Evolutionary conservation across 1,140 invertebrate genomes (phyloP), one percentile per base, ranked within the genome.

Genomic region (Drosophila lowei): DNA sequence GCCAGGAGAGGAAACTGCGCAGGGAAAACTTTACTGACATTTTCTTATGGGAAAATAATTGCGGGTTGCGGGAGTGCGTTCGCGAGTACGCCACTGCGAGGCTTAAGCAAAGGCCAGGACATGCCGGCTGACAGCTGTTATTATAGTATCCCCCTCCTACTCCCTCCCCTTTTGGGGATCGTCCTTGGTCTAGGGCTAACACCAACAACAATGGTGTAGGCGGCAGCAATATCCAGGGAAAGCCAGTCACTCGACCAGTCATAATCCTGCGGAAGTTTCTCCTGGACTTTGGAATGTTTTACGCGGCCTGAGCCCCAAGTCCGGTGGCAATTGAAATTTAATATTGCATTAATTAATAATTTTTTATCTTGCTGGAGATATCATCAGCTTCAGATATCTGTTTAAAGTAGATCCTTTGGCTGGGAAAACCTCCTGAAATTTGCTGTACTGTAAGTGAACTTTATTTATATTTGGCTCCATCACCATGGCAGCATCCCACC

Each of bases 1-100:
- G 81, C 74, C 49, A 42, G 65, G 57, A 46, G 59, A 46, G 59
- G 41, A 64, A 78, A 53, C 50, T 65, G 71, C 30, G 61, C 48
- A 59, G 49, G 76, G 48, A 62, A 77, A 85, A 86, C 68, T 86
- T 86, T 86, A 77, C 83, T 81, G 83, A 81, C 77, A 67, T 88
- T 86, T 86, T 86, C 81, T 78, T 78, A 78, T 88, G 81, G 62
- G 68, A 65, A 86, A 86, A 81, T 76, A 86, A 86, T 85, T 81
- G 76, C 61, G 58, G 78, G 55, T 21, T 61, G 54, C 47, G 54
- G 65, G 42, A 55, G 6, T 18, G 44, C 18, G 9, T 8, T 11
- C 41, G 38, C 6, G 16, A 42, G 56, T 23, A 43, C 16, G 13
- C 21, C 11, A 16, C 41, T 28, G 48, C n/a, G 60, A 42, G 66